Evolutionary conservation across 1,140 invertebrate genomes (phyloP).

Genomic region (Eumeta japonica): DNA sequence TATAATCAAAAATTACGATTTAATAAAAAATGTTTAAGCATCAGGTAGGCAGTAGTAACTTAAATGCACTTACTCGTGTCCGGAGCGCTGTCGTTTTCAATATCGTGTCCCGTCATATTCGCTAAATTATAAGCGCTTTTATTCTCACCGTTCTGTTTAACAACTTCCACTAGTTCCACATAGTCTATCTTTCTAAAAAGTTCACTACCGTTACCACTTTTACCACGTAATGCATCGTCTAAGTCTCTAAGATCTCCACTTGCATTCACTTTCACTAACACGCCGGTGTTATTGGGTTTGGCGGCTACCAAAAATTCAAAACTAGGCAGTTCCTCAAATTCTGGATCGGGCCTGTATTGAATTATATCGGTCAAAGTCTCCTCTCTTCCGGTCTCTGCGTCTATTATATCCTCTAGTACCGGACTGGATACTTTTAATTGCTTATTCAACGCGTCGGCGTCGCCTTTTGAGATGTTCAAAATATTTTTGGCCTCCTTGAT

Average conservation of each 20-base stretch:
- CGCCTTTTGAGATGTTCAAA: conserved; percentile 27
- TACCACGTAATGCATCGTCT: no score
- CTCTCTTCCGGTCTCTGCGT: conserved; percentile 45
- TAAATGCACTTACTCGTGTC: conserved; percentile 56
- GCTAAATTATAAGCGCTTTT: conserved; percentile 34
- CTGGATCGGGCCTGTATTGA: conserved; percentile 32
- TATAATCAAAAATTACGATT: no score
- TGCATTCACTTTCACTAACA: conserved; percentile 9
- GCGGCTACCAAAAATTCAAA: conserved; percentile 43
- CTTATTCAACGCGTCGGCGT: conserved; percentile 31
- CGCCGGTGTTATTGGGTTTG: conserved; percentile 33
- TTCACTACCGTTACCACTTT: conserved; percentile 35
- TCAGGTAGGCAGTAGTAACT: no score
- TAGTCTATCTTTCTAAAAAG: conserved; percentile 39
- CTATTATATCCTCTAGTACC: conserved; percentile 41
- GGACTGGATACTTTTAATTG: conserved; percentile 47
- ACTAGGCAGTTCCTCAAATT: conserved; percentile 28
- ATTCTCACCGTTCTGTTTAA: conserved; percentile 31
- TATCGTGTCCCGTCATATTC: conserved; percentile 45
- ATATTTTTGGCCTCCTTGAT: conserved; percentile 27
- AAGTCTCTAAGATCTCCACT: not conserved
- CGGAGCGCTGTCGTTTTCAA: conserved; percentile 47
- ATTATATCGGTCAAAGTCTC: conserved; percentile 44
- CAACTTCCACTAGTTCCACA: conserved; percentile 44
- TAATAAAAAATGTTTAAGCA: no score